A percentile compares a stretch with the other conserved stretches of the same genome.
Conservation (phyloP, 2,113 vertebrate genomes). For the Megaceryle torquata region DNA sequence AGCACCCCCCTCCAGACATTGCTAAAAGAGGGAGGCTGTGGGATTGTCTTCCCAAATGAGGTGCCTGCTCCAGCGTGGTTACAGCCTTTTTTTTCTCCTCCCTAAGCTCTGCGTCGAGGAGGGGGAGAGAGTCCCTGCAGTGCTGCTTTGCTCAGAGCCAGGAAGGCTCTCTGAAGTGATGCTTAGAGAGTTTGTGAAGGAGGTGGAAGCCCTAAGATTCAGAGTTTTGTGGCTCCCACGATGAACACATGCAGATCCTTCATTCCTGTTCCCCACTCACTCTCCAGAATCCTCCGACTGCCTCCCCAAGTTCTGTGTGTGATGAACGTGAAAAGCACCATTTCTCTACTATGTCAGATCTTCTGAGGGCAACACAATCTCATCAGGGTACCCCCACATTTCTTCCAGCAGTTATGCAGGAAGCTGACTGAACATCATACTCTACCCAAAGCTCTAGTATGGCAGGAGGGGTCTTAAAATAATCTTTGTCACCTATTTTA, state of each 20-base stretch:
- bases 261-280: not conserved
- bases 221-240: not conserved
- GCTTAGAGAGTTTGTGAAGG: not conserved
- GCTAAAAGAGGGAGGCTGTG: not conserved
- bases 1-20: no score
- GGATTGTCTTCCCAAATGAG: not conserved
- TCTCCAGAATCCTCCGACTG: not conserved
- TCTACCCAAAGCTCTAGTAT: not conserved
- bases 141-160: not conserved
- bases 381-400: not conserved
- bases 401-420: fast-evolving
- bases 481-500: fast-evolving
- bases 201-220: not conserved
- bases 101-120: not conserved
- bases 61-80: not conserved
- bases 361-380: not conserved
- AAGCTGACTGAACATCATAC: not conserved
- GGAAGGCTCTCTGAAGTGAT: not conserved
- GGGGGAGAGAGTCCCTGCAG: not conserved
- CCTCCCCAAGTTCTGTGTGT: not conserved
- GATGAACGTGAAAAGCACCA: not conserved
- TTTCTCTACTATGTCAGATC: not conserved
- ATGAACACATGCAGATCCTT: not conserved
- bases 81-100: not conserved
- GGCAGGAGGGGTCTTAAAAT: not conserved